A percentile compares a stretch with the other conserved stretches of the same genome.
Evolutionary conservation across 2,113 vertebrate genomes (phyloP).

Genomic region (Protobothrops mucrosquamatus): DNA sequence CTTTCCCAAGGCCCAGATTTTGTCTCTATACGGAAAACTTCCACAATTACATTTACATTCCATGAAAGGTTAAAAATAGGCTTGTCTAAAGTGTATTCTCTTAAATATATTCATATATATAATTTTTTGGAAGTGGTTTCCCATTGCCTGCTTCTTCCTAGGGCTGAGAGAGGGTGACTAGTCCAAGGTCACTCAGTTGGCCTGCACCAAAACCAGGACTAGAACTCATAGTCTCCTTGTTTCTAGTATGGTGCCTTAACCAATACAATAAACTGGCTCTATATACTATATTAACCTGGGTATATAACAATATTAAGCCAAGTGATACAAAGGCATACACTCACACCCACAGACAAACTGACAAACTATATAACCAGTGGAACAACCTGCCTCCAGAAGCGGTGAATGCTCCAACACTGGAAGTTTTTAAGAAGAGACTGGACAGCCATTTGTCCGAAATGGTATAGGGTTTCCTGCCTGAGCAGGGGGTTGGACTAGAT

Average conservation of each 20-base stretch:
- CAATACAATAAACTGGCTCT: background rate
- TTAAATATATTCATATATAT: background rate
- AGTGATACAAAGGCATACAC: background rate
- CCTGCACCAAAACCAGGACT: background rate
- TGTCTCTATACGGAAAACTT: slow-evolving; percentile 22
- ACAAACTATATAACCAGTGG: no score
- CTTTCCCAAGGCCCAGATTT: background rate
- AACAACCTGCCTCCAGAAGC: no score
- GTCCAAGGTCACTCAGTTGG: background rate
- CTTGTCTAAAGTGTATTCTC: background rate
- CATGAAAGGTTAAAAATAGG: slow-evolving; percentile 6
- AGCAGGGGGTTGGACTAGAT: no score
- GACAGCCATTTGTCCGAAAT: no score
- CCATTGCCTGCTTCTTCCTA: background rate
- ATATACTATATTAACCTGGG: background rate
- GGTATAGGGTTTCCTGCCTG: no score
- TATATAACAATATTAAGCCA: background rate
- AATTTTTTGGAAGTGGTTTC: background rate
- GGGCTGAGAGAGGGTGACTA: background rate
- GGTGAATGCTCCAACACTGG: no score
- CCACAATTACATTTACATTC: rapidly evolving
- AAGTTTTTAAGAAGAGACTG: no score
- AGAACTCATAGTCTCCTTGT: background rate
- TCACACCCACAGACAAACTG: no score
- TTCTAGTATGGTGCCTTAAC: background rate